These are phyloP conservation scores for Lasioglossum oenotherae DNA, from an alignment of 2,888 invertebrate genomes.

Conservation along the genomic window DNA sequence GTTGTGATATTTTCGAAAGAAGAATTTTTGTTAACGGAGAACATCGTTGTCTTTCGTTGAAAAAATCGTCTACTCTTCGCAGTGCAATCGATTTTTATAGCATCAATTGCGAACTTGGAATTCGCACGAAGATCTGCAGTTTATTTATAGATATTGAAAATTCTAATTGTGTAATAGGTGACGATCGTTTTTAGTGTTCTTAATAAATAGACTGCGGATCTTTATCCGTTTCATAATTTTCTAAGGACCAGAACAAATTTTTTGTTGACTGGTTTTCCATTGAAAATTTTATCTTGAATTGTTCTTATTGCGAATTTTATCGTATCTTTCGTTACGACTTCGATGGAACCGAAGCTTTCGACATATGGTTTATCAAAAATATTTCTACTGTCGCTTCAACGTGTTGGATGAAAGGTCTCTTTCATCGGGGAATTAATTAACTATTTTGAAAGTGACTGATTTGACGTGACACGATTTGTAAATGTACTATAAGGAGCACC, in stretches of 20 bases:
- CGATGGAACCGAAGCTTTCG: neutral
- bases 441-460: neutral
- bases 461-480: neutral
- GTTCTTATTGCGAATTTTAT: neutral
- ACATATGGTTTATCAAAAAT: neutral
- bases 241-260: neutral
- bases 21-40: neutral
- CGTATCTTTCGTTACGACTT: neutral
- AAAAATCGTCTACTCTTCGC: neutral
- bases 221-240: neutral
- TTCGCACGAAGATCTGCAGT: neutral
- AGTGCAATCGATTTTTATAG: neutral
- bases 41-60: neutral
- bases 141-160: neutral
- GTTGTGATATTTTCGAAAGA: neutral
- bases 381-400: neutral
- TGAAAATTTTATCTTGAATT: neutral
- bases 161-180: neutral
- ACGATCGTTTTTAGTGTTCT: neutral
- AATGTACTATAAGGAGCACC: constrained; percentile 19
- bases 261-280: neutral
- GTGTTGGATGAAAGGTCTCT: no score
- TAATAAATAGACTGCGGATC: neutral
- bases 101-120: neutral
- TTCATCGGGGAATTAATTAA: neutral